These are phyloP conservation scores for Heteromurus nitidus DNA, from an alignment of 2,888 invertebrate genomes.

Conservation along the genomic window DNA sequence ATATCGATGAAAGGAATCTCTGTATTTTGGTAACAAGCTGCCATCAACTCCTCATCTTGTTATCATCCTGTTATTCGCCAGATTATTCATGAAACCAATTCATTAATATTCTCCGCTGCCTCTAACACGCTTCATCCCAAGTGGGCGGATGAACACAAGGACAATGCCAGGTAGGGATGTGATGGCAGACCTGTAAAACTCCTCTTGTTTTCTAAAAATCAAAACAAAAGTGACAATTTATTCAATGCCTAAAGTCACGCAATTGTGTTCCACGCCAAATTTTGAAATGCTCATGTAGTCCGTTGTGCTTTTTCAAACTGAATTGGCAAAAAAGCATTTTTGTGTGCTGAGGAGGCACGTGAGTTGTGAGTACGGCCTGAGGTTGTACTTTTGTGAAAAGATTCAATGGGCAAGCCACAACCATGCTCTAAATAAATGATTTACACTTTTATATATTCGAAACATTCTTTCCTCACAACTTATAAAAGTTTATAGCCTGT, in stretches of 20 bases:
- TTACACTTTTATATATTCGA: too few relatives aligned
- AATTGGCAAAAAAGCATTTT: neutral
- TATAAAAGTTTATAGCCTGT: too few relatives aligned
- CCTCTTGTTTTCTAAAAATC: constrained; percentile 16
- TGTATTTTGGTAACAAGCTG: neutral
- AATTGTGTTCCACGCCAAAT: too few relatives aligned
- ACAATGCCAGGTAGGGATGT: neutral
- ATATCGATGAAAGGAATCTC: neutral
- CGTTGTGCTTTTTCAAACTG: too few relatives aligned
- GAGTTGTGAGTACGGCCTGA: too few relatives aligned
- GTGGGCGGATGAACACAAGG: constrained; percentile 7
- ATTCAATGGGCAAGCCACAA: too few relatives aligned
- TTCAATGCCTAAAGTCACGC: neutral
- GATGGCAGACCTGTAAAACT: constrained; percentile 7
- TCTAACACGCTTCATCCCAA: neutral
- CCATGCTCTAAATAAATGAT: too few relatives aligned
- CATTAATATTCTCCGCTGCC: neutral
- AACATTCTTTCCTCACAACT: too few relatives aligned
- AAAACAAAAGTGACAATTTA: neutral
- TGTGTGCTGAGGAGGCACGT: too few relatives aligned
- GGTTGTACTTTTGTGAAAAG: too few relatives aligned
- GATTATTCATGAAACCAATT: neutral
- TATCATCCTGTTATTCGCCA: neutral
- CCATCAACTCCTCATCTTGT: neutral
- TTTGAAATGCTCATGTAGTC: too few relatives aligned